phyloP scores from a whole-genome alignment of 2,797 vertebrate genomes.

The Semaprochilodus insignis region DNA sequence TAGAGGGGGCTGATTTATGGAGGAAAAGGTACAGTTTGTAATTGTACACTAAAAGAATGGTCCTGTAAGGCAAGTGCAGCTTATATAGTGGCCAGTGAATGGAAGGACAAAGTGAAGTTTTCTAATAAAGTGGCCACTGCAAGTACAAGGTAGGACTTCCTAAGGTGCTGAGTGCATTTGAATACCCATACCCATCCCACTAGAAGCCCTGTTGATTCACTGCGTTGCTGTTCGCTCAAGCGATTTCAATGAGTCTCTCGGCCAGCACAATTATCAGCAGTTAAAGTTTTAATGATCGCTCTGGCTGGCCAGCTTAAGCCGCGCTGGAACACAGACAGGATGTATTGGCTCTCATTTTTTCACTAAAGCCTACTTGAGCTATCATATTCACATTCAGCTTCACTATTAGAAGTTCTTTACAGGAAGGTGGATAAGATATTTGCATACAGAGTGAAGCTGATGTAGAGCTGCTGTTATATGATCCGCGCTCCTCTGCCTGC shows the following conservation, averaged over 20 bases:
- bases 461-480: conserved; percentile 21
- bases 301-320: conserved; percentile 12
- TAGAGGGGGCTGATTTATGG: too few species aligned
- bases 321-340: conserved; percentile 24
- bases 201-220: neutral
- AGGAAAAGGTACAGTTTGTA: too few species aligned
- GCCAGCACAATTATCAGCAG: conserved; percentile 11
- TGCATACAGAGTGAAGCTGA: conserved; percentile 20
- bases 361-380: conserved; percentile 19
- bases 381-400: neutral
- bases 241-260: neutral
- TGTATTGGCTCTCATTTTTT: conserved; percentile 27
- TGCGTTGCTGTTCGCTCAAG: neutral
- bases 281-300: conserved; percentile 33
- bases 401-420: conserved; percentile 26
- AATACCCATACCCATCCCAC: neutral
- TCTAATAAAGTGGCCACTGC: too few species aligned
- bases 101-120: too few species aligned
- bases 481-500: conserved; percentile 14
- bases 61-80: too few species aligned
- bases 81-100: too few species aligned
- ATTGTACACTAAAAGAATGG: too few species aligned
- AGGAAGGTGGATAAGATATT: conserved; percentile 26
- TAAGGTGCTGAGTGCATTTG: neutral
- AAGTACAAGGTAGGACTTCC: too few species aligned